Percentiles rank a stretch among this genome's conserved stretches.
phyloP scores from a whole-genome alignment of 1,140 invertebrate species.

The Dermatophagoides farinae region DNA sequence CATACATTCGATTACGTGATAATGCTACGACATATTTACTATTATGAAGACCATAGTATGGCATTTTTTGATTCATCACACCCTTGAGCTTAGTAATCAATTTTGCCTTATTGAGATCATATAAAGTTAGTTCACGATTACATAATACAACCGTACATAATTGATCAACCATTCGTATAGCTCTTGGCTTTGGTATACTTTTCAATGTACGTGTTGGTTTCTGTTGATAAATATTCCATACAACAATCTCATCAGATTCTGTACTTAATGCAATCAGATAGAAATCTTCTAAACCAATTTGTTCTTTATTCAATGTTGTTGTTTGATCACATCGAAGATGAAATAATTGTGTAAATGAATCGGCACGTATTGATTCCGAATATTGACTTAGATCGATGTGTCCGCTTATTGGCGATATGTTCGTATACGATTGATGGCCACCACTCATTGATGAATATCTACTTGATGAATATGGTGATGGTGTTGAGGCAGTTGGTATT shows the following conservation, averaged over 20 bases:
- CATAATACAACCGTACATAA: conserved; percentile 53
- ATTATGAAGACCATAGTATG: conserved; percentile 61
- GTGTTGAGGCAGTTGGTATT: not conserved
- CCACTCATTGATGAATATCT: not conserved
- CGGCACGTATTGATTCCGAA: not conserved
- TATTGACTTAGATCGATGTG: conserved; percentile 3
- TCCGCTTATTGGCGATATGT: conserved; percentile 6
- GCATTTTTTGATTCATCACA: conserved; percentile 81
- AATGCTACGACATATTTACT: conserved; percentile 52
- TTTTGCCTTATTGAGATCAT: conserved; percentile 49
- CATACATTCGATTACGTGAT: conserved; percentile 67
- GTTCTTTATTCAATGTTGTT: not conserved
- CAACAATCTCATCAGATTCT: conserved; percentile 47
- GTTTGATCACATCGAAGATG: not conserved
- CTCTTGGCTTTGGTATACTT: conserved; percentile 25
- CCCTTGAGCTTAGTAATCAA: conserved; percentile 51
- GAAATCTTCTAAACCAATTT: conserved; percentile 26
- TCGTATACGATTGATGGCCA: not conserved
- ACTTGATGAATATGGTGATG: not conserved
- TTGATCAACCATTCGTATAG: conserved; percentile 33
- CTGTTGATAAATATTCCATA: conserved; percentile 38
- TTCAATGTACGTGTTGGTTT: conserved; percentile 42
- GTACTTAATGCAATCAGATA: conserved; percentile 50
- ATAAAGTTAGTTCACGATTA: conserved; percentile 51
- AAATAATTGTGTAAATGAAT: conserved; percentile 3